Evolutionary conservation across 2,888 invertebrate genomes (phyloP).

Genomic region (Papilio gigon): DNA sequence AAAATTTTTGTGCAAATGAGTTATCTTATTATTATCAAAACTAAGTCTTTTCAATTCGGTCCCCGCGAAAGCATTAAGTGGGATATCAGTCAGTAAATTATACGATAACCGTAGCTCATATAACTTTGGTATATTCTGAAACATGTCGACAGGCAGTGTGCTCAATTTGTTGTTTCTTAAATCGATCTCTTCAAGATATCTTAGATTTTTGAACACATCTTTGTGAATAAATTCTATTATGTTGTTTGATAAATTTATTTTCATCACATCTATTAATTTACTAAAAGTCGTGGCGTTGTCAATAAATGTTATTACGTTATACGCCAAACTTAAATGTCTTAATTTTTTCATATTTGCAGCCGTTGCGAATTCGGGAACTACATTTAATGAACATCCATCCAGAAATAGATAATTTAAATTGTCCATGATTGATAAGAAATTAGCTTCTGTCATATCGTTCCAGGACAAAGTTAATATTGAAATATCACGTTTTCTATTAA

Average conservation of each 20-base stretch:
- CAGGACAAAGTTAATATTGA: constrained; percentile 51
- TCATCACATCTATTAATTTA: neutral
- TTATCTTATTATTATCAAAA: constrained; percentile 30
- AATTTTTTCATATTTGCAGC: constrained; percentile 3
- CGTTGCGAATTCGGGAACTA: neutral
- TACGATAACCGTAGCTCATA: constrained; percentile 42
- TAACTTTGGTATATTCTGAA: constrained; percentile 31
- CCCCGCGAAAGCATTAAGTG: constrained; percentile 37
- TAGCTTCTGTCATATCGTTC: constrained; percentile 49
- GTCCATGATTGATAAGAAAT: constrained; percentile 43
- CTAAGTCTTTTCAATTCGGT: constrained; percentile 43
- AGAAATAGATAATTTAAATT: constrained; percentile 41
- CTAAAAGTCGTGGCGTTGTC: neutral
- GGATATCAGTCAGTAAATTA: constrained; percentile 41
- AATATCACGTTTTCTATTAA: constrained; percentile 49
- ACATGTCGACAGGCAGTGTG: constrained; percentile 41
- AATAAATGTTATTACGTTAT: neutral
- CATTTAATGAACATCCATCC: constrained; percentile 7
- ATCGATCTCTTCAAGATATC: constrained; percentile 40
- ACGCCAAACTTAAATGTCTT: neutral
- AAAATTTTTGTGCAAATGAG: constrained; percentile 15
- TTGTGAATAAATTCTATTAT: constrained; percentile 6
- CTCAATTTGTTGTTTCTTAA: constrained; percentile 43
- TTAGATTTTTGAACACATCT: constrained; percentile 9
- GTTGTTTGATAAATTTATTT: neutral